Base-by-base conservation (phyloP, 2,113 vertebrate genomes). In the Mionectes macconnelli region DNA sequence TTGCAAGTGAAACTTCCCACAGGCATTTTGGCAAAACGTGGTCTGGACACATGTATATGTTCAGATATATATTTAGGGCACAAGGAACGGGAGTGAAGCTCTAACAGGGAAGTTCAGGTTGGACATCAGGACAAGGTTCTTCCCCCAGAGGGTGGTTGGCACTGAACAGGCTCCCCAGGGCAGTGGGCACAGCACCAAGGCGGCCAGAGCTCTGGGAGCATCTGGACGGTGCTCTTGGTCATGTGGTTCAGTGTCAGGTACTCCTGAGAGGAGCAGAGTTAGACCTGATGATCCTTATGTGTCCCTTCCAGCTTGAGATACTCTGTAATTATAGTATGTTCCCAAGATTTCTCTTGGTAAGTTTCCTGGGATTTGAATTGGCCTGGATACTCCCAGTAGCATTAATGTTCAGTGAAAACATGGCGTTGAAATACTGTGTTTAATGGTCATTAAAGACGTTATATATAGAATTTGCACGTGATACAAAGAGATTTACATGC, bases 401-500 rank as follows among this genome's bases (percentile, higher is more conserved):
- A 15, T 77, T 63, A 42, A 40, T 4, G 9, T 60, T 87, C 49
- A 59, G 63, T 84, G 78, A 30, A 77, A 93, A 91, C 93, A 35
- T 19, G 14, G 20, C 13, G 14, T 55, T 30, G 90, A 88, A 97
- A 82, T 50, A 56, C 59, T 47, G 1, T 85, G 14, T 94, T 56
- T 72, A 45, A 57, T 62, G 75, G 69, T 67, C 9, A 55, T 74
- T 93, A 55, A 52, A 68, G 66, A 89, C 70, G 93, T 87, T 35
- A 67, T 78, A 31, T 59, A 19, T 35, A 69, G 66, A 60, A 45
- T 93, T 86, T 86, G 55, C 69, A 81, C 17, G 0, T 63, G 87
- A 81, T 94, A n/a, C 15, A 37, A 87, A 50, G 89, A 90, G 67
- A 59, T 72, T 96, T 68, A 83, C 91, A 53, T 62, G 62, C 89